Evolutionary conservation across 2,888 invertebrate species (phyloP).

Genomic region (Eupithecia exiguata): DNA sequence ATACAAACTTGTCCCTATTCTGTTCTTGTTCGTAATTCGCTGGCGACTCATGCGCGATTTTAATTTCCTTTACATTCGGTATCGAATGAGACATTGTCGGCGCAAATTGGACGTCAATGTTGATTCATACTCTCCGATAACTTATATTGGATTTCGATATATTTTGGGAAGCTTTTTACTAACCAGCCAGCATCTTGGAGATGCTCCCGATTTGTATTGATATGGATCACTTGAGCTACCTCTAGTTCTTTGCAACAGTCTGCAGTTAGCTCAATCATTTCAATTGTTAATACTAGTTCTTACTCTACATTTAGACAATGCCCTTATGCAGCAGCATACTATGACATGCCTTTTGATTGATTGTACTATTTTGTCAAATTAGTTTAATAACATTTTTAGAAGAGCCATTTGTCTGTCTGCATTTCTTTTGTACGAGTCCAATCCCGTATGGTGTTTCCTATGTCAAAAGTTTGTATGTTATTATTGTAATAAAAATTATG

Average conservation of each 20-base stretch:
- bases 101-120: neutral
- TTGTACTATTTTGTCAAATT: no score
- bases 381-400: no score
- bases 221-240: neutral
- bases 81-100: conserved; percentile 17
- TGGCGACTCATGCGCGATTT: conserved; percentile 29
- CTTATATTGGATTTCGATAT: neutral
- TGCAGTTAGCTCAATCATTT: neutral
- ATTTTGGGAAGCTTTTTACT: neutral
- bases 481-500: no score
- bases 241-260: neutral
- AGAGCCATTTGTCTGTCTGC: no score
- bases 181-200: neutral
- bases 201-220: neutral
- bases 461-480: no score
- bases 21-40: conserved; percentile 18
- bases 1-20: conserved; percentile 7
- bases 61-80: conserved; percentile 31
- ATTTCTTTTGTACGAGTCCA: no score
- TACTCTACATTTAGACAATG: no score
- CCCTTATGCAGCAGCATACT: no score
- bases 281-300: neutral
- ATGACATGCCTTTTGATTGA: no score
- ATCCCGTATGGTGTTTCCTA: no score
- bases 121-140: conserved; percentile 2